A percentile compares a stretch with the other conserved stretches of the same genome.
These are phyloP conservation scores for Dromas ardeola DNA, from an alignment of 2,113 vertebrate species.

Conservation along the genomic window DNA sequence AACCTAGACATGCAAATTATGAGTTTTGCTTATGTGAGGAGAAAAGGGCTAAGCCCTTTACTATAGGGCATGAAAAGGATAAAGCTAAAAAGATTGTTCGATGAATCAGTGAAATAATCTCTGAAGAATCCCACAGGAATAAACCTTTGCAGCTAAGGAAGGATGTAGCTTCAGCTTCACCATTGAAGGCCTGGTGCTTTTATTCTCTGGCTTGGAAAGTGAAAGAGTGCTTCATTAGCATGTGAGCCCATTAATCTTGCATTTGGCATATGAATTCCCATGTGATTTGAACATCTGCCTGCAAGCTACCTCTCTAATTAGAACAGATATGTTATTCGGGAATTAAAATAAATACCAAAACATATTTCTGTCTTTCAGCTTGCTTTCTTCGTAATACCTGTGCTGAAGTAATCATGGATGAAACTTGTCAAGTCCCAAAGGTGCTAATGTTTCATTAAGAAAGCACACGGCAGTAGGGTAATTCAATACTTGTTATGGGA, in stretches of 20 bases:
- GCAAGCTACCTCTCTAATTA: constrained; percentile 42
- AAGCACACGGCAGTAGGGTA: neutral
- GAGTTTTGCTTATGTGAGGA: neutral
- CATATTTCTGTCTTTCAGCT: constrained; percentile 18
- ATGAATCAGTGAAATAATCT: neutral
- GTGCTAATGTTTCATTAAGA: constrained; percentile 22
- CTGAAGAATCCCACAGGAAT: neutral
- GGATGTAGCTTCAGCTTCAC: neutral
- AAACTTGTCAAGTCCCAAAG: neutral
- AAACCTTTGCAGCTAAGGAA: neutral
- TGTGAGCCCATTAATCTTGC: constrained; percentile 7
- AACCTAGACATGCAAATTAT: neutral
- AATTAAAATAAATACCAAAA: constrained; percentile 64
- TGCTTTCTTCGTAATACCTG: constrained; percentile 1
- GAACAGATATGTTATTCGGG: constrained; percentile 13
- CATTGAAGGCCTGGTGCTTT: neutral
- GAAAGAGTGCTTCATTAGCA: constrained; percentile 38
- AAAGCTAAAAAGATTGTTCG: neutral
- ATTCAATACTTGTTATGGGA: neutral
- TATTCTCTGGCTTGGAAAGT: neutral
- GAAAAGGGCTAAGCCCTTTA: neutral
- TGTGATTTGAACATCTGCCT: constrained; percentile 43
- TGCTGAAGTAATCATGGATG: neutral
- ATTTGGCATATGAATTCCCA: constrained; percentile 20
- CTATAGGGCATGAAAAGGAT: neutral